phyloP scores from a whole-genome alignment of 1,140 invertebrate genomes.

The Caligus rogercresseyi region DNA sequence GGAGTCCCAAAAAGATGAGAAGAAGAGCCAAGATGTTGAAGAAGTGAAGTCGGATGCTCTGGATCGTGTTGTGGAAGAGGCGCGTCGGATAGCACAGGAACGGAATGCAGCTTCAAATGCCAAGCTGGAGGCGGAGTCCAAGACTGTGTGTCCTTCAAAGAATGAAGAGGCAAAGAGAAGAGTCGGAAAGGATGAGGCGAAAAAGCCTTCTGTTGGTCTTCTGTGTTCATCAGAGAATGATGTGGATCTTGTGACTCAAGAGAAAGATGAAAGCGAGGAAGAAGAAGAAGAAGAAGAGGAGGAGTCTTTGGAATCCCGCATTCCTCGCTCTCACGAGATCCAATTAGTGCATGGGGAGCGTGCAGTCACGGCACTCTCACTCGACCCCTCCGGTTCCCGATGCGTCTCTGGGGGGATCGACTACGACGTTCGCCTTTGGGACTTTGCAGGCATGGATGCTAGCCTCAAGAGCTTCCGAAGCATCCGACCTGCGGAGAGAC shows the following conservation, averaged over 20 bases:
- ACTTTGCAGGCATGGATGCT: conserved; percentile 93
- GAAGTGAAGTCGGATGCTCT: conserved; percentile 32
- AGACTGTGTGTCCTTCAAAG: neutral
- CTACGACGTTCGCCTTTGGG: conserved; percentile 91
- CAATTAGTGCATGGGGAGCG: conserved; percentile 64
- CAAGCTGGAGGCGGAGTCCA: conserved; percentile 21
- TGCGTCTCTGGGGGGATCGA: conserved; percentile 60
- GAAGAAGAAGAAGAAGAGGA: conserved; percentile 19
- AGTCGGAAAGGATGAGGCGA: neutral
- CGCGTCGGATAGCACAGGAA: conserved; percentile 28
- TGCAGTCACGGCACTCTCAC: conserved; percentile 63
- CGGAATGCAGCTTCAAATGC: conserved; percentile 24
- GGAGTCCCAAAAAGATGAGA: neutral
- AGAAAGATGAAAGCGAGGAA: conserved; percentile 21
- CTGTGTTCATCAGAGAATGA: conserved; percentile 10
- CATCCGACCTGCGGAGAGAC: conserved; percentile 76
- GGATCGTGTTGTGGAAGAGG: conserved; percentile 34
- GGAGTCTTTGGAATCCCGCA: conserved; percentile 27
- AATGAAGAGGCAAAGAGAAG: conserved; percentile 4
- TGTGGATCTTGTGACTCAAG: conserved; percentile 21
- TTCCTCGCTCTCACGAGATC: conserved; percentile 63
- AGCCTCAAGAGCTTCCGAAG: conserved; percentile 75
- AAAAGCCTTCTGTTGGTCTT: neutral
- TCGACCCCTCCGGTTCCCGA: conserved; percentile 79
- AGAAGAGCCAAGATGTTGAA: neutral